phyloP scores from a whole-genome alignment of 2,888 invertebrate genomes.

The Tachina fera region DNA sequence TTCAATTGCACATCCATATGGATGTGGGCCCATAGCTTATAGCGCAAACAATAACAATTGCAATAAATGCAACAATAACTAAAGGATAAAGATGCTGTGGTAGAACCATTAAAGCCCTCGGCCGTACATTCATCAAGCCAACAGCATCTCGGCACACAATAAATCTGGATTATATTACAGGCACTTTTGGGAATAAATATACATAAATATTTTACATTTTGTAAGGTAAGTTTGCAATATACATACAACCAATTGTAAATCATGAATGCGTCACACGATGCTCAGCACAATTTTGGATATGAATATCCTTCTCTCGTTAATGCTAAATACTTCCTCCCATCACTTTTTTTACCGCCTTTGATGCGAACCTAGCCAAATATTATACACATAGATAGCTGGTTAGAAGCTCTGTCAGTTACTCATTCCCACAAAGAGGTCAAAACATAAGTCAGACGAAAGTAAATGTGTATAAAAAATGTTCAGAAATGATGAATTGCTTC shows the following conservation, averaged over 20 bases:
- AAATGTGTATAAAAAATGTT: constrained; percentile 40
- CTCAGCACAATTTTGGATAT: constrained; percentile 5
- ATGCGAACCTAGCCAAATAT: constrained; percentile 4
- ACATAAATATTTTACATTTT: constrained; percentile 58
- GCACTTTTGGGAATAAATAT: constrained; percentile 63
- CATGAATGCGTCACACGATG: constrained; percentile 21
- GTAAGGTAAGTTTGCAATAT: constrained; percentile 47
- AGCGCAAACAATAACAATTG: constrained; percentile 45
- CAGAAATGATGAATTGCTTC: constrained; percentile 63
- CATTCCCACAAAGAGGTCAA: constrained; percentile 12
- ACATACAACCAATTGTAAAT: constrained; percentile 10
- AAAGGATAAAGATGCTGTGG: constrained; percentile 47
- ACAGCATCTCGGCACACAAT: constrained; percentile 60
- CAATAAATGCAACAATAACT: constrained; percentile 51
- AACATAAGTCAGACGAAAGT: constrained; percentile 7
- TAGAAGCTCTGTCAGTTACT: neutral
- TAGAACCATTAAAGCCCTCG: constrained; percentile 44
- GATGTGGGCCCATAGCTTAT: constrained; percentile 20
- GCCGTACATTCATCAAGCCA: constrained; percentile 56
- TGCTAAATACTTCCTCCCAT: neutral
- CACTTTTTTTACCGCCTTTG: neutral
- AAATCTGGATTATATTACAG: constrained; percentile 65
- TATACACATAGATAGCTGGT: neutral
- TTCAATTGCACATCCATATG: constrained; percentile 19
- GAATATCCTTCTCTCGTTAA: constrained; percentile 10